Base-by-base conservation (phyloP, 2,113 vertebrate genomes). In the Anser brachyrhynchus region DNA sequence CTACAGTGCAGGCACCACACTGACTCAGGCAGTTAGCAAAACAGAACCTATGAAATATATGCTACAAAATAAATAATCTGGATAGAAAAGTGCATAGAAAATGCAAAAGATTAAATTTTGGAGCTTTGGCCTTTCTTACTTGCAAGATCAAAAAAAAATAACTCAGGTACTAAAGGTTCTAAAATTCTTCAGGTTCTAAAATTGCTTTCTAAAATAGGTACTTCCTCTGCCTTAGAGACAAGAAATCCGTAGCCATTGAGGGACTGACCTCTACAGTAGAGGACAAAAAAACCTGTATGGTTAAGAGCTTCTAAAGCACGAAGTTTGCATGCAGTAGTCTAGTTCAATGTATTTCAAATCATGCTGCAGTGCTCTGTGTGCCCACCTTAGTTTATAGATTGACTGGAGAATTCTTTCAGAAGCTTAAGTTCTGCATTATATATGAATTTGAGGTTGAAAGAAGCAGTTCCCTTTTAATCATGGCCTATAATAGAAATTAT, bases 361-460 rank as follows among this genome's bases (percentile, higher is more conserved):
- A 11, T 43, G 72, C 79, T 73, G 65, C 35, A 2, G 33, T 51
- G 69, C 75, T 17, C 49, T 5, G 5, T 4, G 66, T 20, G 23
- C 64, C 22, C 13, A 3, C 19, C 52, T 3, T 0, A 2, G 11
- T 22, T 11, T 67, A 19, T 1, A 79, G 85, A 14, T 12, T 0
- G 23, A 11, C 39, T 41, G 23, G 46, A 74, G 22, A 49, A 75
- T 8, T n/a, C 6, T 61, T 61, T 26, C 13, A 35, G 37, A 39
- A 61, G 35, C 69, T 76, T 55, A 73, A 87, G 65, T 58, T 44
- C 13, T 18, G 21, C 22, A 9, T 58, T n/a, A 25, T 5, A 18
- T 54, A 15, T 59, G 11, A 62, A 20, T 19, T 19, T 14, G 46
- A 84, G 17, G 4, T 26, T 62, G 52, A 80, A 70, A 31, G 51